Conservation (phyloP, 2,888 invertebrate genomes). For the Melolontha melolontha region DNA sequence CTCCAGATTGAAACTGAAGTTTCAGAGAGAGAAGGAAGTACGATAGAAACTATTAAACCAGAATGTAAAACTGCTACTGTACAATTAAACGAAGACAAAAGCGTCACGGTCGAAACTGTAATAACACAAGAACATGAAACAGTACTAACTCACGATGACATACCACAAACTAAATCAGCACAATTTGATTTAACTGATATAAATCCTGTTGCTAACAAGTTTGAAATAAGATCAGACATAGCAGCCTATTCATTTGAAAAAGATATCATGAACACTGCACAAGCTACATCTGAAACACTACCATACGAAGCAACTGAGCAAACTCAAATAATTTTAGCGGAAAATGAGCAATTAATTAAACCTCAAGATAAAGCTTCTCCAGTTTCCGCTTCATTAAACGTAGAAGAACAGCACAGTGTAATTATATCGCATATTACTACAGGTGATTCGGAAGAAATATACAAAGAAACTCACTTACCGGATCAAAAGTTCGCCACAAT, state of each 20-base stretch:
- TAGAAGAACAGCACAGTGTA: constrained; percentile 63
- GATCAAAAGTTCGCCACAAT: constrained; percentile 57
- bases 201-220: constrained; percentile 64
- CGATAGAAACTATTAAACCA: constrained; percentile 57
- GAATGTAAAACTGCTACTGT: constrained; percentile 63
- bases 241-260: constrained; percentile 55
- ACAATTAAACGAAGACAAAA: constrained; percentile 63
- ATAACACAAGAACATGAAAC: constrained; percentile 67
- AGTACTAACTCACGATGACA: constrained; percentile 58
- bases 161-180: constrained; percentile 59
- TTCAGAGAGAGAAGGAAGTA: constrained; percentile 63
- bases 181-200: constrained; percentile 60
- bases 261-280: constrained; percentile 45
- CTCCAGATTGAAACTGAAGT: constrained; percentile 65
- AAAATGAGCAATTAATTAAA: constrained; percentile 63
- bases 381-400: constrained; percentile 63
- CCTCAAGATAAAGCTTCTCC: constrained; percentile 59
- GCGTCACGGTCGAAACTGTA: constrained; percentile 66
- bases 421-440: constrained; percentile 64
- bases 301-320: constrained; percentile 60
- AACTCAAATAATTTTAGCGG: constrained; percentile 62
- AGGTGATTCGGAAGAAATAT: constrained; percentile 64
- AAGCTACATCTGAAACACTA: constrained; percentile 56
- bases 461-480: constrained; percentile 58
- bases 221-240: constrained; percentile 62